Evolutionary conservation across 2,888 invertebrate species (phyloP).

Genomic region (Drosophila kanekoi): DNA sequence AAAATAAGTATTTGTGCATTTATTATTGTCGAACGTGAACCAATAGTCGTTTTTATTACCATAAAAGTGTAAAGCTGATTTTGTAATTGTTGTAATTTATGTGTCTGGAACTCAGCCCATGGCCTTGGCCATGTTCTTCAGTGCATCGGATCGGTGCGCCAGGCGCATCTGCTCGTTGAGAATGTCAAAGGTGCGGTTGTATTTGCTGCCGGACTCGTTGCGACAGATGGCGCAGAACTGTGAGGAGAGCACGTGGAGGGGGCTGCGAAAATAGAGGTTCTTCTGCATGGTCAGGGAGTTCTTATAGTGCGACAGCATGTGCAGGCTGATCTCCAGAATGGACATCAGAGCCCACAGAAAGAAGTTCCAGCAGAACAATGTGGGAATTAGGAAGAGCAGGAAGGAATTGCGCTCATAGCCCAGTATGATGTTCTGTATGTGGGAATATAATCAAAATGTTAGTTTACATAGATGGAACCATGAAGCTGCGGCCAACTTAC

Average conservation of each 20-base stretch:
- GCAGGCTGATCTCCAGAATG: conserved; percentile 88
- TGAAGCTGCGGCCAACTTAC: conserved; percentile 54
- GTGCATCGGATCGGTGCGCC: conserved; percentile 72
- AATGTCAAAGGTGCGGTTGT: conserved; percentile 85
- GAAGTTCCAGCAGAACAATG: conserved; percentile 87
- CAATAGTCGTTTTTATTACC: conserved; percentile 41
- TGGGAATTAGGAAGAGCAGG: conserved; percentile 87
- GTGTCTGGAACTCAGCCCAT: conserved; percentile 59
- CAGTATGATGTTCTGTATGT: conserved; percentile 82
- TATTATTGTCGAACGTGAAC: conserved; percentile 58
- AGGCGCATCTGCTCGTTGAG: conserved; percentile 88
- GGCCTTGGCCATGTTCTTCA: conserved; percentile 83
- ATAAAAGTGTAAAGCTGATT: conserved; percentile 48
- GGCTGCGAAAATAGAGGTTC: conserved; percentile 89
- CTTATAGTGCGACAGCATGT: conserved; percentile 89
- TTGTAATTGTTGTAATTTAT: conserved; percentile 5
- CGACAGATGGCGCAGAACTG: conserved; percentile 90
- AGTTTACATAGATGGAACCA: not conserved
- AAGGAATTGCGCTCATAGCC: conserved; percentile 84
- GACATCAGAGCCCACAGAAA: conserved; percentile 86
- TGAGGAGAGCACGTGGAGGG: conserved; percentile 89
- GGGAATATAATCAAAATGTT: not conserved
- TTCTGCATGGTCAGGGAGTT: conserved; percentile 87
- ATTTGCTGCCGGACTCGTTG: conserved; percentile 87
- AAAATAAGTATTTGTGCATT: conserved; percentile 74